Percentiles rank a stretch among this genome's conserved stretches.
Conservation (phyloP, 2,113 vertebrate species). For the Petrocephalus zakoni region DNA sequence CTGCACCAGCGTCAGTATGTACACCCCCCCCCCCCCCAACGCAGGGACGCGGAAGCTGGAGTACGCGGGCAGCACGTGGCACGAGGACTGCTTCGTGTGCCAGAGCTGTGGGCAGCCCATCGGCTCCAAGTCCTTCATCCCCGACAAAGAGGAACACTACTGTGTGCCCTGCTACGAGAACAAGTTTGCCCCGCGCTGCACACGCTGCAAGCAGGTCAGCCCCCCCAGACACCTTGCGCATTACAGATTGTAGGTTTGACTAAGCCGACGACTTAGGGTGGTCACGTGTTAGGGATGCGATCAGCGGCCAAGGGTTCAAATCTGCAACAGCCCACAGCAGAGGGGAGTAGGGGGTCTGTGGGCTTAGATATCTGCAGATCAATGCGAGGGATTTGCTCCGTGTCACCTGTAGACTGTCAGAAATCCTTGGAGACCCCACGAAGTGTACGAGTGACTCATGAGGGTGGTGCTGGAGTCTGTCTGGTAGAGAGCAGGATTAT, state of each 20-base stretch:
- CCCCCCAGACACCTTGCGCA: no score
- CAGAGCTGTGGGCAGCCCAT: constrained; percentile 94
- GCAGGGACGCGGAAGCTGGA: constrained; percentile 92
- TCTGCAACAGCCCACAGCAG: background rate
- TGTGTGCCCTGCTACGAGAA: constrained; percentile 95
- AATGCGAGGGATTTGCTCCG: background rate
- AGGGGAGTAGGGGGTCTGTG: background rate
- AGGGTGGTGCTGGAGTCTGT: background rate
- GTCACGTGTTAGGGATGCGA: background rate
- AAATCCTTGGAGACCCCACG: background rate
- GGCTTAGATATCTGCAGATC: background rate
- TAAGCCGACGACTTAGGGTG: background rate
- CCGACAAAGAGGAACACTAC: constrained; percentile 93
- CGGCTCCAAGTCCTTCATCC: constrained; percentile 94
- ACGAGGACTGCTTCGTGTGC: constrained; percentile 92
- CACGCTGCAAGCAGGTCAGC: constrained; percentile 89
- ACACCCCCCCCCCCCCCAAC: background rate
- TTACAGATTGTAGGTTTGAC: background rate
- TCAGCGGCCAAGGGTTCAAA: background rate
- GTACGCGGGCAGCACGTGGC: constrained; percentile 92
- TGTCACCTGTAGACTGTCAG: background rate
- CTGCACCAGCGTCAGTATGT: no score
- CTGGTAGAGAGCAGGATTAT: background rate
- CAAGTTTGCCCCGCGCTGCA: constrained; percentile 95
- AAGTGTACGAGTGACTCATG: background rate